These are phyloP conservation scores for Drosophila stalkeri DNA, from an alignment of 2,888 invertebrate genomes.

Conservation along the genomic window DNA sequence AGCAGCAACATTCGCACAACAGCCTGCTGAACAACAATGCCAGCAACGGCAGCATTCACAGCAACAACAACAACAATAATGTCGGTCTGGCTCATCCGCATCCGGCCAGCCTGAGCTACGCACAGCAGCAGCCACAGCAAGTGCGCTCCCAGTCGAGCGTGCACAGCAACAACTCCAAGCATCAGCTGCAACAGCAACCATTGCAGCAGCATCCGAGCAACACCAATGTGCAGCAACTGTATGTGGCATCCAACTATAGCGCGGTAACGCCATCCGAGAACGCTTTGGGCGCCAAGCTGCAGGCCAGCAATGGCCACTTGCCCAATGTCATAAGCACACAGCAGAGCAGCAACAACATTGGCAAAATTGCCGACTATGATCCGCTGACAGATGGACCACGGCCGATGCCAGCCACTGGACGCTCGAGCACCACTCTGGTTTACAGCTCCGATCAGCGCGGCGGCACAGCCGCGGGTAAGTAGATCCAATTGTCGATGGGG, in stretches of 20 bases:
- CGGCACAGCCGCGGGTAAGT: conserved; percentile 87
- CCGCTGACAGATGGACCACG: conserved; percentile 90
- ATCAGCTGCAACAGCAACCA: conserved; percentile 53
- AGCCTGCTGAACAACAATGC: conserved; percentile 52
- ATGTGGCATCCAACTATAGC: conserved; percentile 72
- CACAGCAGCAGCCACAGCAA: conserved; percentile 33
- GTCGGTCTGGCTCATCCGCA: conserved; percentile 48
- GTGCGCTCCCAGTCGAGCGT: conserved; percentile 42
- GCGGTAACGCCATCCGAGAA: conserved; percentile 72
- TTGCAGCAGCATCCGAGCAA: conserved; percentile 56
- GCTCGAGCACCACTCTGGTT: conserved; percentile 93
- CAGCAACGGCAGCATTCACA: conserved; percentile 59
- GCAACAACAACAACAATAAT: conserved; percentile 51
- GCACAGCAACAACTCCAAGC: conserved; percentile 64
- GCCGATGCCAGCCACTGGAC: conserved; percentile 89
- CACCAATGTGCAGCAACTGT: conserved; percentile 73
- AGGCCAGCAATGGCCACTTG: conserved; percentile 67
- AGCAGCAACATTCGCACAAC: conserved; percentile 57
- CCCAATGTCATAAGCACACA: conserved; percentile 26
- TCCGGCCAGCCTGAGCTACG: conserved; percentile 53
- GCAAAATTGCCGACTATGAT: conserved; percentile 93
- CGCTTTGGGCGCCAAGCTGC: conserved; percentile 54
- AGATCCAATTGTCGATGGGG: neutral
- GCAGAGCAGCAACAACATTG: conserved; percentile 86
- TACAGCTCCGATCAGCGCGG: conserved; percentile 91